Base-by-base conservation (phyloP, 2,888 invertebrate species). In the Microplitis manilae region DNA sequence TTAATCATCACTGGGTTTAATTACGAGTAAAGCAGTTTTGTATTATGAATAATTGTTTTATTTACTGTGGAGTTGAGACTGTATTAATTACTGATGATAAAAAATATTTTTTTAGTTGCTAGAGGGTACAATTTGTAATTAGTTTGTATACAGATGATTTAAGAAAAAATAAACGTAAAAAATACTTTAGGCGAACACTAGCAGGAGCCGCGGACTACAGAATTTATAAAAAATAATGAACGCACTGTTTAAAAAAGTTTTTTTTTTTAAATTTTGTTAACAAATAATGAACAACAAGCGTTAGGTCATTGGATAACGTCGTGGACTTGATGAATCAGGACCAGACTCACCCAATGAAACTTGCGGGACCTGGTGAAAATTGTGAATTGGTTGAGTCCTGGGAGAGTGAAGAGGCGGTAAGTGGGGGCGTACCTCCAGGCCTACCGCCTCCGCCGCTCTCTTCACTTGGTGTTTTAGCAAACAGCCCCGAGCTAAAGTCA, bases 401-500 rank as follows among this genome's bases (percentile, higher is more conserved):
- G 84, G 88, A 88, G 86, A 87, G 87, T 85, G 89, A 90, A 90
- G 88, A 89, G 90, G 86, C 91, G 92, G 92, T 92, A 92, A 93
- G 92, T 90, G 94, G 92, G 91, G 95, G 93, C 84, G 92, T 92
- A 85, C 92, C 91, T 84, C 92, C 92, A 73, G 91, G 90, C 83
- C 91, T 91, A 86, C 92, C 91, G 83, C 90, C 90, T 85, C 93
- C 93, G 90, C 95, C 95, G 91, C 94, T 94, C 92, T 96, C 96
- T 92, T 96, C 96, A 90, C 96, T 96, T 89, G 96, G 96, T 88
- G 96, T 96, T 93, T 96, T 96, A 93, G 95, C 96, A 93, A 97
- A 97, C 91, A 97, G 93, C 91, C 97, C 97, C 89, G 96, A 96
- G 91, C 97, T 96, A 92, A 98, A 96, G 93, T 97, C 97, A 90